Evolutionary conservation across 1,140 invertebrate species (phyloP).

Genomic region (Trichonephila clavata): DNA sequence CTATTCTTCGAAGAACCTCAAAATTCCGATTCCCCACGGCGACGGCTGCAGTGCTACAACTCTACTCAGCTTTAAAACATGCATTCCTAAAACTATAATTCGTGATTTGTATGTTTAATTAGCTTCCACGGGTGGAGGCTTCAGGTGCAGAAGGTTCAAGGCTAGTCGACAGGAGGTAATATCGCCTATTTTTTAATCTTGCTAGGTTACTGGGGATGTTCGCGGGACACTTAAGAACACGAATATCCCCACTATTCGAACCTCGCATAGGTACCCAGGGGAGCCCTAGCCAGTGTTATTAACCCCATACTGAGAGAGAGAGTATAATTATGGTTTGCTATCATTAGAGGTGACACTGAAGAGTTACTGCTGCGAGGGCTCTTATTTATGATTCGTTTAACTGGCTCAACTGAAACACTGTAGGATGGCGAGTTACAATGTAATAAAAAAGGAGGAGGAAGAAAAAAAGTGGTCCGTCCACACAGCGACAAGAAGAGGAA

Average conservation of each 20-base stretch:
- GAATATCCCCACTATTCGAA: neutral
- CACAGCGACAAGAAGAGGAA: too few species aligned
- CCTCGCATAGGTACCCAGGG: too few species aligned
- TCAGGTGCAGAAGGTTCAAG: neutral
- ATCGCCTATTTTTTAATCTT: neutral
- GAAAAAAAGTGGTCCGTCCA: too few species aligned
- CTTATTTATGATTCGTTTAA: neutral
- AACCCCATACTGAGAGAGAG: neutral
- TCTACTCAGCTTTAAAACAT: neutral
- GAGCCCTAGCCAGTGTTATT: neutral
- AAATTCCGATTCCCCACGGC: neutral
- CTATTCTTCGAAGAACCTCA: neutral
- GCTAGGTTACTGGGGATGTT: neutral
- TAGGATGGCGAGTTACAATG: too few species aligned
- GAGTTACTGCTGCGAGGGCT: neutral
- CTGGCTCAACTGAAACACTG: neutral
- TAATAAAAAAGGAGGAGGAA: too few species aligned
- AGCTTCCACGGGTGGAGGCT: neutral
- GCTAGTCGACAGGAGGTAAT: neutral
- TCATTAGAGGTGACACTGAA: neutral
- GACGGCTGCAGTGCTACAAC: neutral
- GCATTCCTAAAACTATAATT: neutral
- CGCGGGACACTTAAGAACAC: neutral
- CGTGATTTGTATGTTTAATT: conserved; percentile 20
- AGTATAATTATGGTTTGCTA: neutral